Percentiles rank a stretch among this genome's conserved stretches.
Conservation (phyloP, 2,888 invertebrate species). For the Heliconius charithonia region DNA sequence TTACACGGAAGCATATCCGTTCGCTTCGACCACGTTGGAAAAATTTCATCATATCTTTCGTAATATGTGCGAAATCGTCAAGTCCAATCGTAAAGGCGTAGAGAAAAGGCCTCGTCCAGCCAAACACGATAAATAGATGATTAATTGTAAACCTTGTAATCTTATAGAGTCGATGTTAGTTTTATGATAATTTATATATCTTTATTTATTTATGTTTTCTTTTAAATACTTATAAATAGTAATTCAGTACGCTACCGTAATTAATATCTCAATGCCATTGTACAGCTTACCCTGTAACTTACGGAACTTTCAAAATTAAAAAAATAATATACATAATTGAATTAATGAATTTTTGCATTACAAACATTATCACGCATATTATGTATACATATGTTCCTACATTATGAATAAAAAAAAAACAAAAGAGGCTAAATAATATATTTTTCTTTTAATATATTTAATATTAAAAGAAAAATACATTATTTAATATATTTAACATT, state of each 20-base stretch:
- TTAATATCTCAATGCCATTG: conserved; percentile 34
- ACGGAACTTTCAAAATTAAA: conserved; percentile 30
- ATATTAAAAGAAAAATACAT: too few relatives aligned
- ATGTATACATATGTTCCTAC: neutral
- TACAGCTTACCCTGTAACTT: conserved; percentile 31
- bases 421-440: too few relatives aligned
- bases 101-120: conserved; percentile 6
- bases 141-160: neutral
- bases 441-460: too few relatives aligned
- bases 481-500: too few relatives aligned
- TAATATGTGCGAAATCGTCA: conserved; percentile 32
- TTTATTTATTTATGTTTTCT: neutral
- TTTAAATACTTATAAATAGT: neutral
- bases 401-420: too few relatives aligned
- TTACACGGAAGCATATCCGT: conserved; percentile 45
- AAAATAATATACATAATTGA: neutral
- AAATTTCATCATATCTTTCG: conserved; percentile 36
- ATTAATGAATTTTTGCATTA: neutral
- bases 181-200: conserved; percentile 4
- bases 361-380: neutral
- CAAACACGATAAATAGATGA: conserved; percentile 4
- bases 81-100: neutral
- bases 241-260: conserved; percentile 5
- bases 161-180: neutral
- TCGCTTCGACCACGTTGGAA: conserved; percentile 33